A percentile compares a stretch with the other conserved stretches of the same genome.
These are phyloP conservation scores for Phoronis australis DNA, from an alignment of 2,888 invertebrate species.

Conservation along the genomic window DNA sequence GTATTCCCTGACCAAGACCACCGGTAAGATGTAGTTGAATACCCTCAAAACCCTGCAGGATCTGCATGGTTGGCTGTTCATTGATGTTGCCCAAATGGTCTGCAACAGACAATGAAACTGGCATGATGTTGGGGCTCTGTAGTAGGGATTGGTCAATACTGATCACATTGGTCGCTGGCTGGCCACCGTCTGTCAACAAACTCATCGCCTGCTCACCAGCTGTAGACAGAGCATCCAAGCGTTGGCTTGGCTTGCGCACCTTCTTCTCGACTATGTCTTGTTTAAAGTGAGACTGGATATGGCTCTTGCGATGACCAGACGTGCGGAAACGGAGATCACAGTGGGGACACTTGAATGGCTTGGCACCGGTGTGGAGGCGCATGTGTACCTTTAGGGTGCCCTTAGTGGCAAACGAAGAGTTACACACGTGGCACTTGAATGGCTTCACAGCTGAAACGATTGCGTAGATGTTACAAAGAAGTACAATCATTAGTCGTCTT, in stretches of 20 bases:
- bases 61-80: slow-evolving; percentile 16
- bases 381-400: slow-evolving; percentile 53
- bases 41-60: slow-evolving; percentile 41
- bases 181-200: background rate
- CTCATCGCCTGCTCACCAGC: slow-evolving; percentile 3
- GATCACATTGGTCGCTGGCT: slow-evolving; percentile 20
- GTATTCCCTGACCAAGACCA: slow-evolving; percentile 46
- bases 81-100: slow-evolving; percentile 6
- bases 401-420: slow-evolving; percentile 51
- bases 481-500: background rate
- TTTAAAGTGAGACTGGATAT: slow-evolving; percentile 58
- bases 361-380: slow-evolving; percentile 59
- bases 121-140: slow-evolving; percentile 29
- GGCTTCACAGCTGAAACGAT: slow-evolving; percentile 39
- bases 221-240: slow-evolving; percentile 3
- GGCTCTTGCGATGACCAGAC: slow-evolving; percentile 64
- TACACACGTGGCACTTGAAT: slow-evolving; percentile 51
- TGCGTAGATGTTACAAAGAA: background rate
- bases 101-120: slow-evolving; percentile 31
- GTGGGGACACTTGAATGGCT: slow-evolving; percentile 80
- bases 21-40: slow-evolving; percentile 50
- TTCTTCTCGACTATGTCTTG: slow-evolving; percentile 12
- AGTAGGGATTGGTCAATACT: slow-evolving; percentile 32
- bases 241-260: background rate
- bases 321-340: slow-evolving; percentile 68